Conservation (phyloP, 2,888 invertebrate species). For the Adelognathus sp. region DNA sequence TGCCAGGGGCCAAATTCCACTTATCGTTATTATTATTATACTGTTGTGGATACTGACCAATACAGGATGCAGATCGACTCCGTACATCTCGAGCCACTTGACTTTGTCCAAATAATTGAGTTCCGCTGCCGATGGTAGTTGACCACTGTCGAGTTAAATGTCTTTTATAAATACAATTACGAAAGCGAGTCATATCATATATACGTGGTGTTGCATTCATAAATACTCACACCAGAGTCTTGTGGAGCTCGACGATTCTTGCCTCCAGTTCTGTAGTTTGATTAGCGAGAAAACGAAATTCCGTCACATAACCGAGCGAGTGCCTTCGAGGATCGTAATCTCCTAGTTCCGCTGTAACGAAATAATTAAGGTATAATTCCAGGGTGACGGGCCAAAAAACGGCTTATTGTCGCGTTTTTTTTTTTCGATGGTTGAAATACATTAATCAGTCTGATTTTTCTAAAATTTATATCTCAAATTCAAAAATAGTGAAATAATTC, state of each 20-base stretch:
- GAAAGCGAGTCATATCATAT: not conserved
- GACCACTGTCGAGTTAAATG: slow-evolving; percentile 85
- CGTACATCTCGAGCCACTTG: slow-evolving; percentile 99
- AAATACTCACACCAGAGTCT: slow-evolving; percentile 90
- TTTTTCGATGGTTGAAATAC: no score
- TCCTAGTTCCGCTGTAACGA: slow-evolving; percentile 93
- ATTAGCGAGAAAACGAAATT: slow-evolving; percentile 95
- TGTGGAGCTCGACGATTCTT: slow-evolving; percentile 93
- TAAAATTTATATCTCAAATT: no score
- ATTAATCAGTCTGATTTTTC: no score
- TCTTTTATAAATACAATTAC: not conserved
- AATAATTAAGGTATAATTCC: no score
- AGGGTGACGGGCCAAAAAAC: no score
- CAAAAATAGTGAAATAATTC: no score
- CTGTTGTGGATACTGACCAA: slow-evolving; percentile 86
- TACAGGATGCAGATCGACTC: slow-evolving; percentile 98
- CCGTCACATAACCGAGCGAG: slow-evolving; percentile 95
- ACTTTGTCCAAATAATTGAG: slow-evolving; percentile 97
- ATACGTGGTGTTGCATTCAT: not conserved
- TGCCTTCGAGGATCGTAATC: slow-evolving; percentile 96
- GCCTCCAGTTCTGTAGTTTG: slow-evolving; percentile 95
- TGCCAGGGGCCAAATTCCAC: no score
- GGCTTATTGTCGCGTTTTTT: no score
- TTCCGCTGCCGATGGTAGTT: slow-evolving; percentile 95
- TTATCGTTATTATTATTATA: no score